A percentile compares a stretch with the other conserved stretches of the same genome.
Evolutionary conservation across 2,797 vertebrate genomes (phyloP).

Genomic region (Bradypodion ventrale): DNA sequence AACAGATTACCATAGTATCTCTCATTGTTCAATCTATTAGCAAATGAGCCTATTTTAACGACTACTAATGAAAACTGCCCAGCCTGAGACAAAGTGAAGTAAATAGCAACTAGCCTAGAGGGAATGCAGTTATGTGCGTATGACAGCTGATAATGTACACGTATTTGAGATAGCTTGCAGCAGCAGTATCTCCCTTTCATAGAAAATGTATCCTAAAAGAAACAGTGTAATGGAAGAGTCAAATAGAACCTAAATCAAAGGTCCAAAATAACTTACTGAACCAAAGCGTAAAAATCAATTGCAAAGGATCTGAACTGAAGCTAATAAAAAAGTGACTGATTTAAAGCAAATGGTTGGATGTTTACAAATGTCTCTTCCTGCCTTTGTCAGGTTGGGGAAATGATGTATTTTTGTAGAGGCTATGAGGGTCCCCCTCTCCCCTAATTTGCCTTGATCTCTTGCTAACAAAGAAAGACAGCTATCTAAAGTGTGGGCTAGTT

Average conservation of each 20-base stretch:
- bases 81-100: neutral
- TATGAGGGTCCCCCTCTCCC: neutral
- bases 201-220: neutral
- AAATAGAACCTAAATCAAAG: neutral
- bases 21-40: neutral
- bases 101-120: neutral
- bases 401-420: neutral
- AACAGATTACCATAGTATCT: neutral
- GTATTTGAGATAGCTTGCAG: neutral
- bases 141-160: fast-evolving
- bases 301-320: neutral
- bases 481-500: neutral
- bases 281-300: neutral
- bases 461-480: neutral
- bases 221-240: neutral
- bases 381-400: neutral
- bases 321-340: neutral
- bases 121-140: neutral
- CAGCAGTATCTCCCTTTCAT: neutral
- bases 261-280: neutral
- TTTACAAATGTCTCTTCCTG: neutral
- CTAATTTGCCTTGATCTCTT: neutral
- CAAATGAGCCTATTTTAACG: constrained; percentile 5
- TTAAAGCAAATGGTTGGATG: neutral
- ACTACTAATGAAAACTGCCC: neutral